phyloP scores from a whole-genome alignment of 1,140 invertebrate genomes.

The Drosophila ironensis region DNA sequence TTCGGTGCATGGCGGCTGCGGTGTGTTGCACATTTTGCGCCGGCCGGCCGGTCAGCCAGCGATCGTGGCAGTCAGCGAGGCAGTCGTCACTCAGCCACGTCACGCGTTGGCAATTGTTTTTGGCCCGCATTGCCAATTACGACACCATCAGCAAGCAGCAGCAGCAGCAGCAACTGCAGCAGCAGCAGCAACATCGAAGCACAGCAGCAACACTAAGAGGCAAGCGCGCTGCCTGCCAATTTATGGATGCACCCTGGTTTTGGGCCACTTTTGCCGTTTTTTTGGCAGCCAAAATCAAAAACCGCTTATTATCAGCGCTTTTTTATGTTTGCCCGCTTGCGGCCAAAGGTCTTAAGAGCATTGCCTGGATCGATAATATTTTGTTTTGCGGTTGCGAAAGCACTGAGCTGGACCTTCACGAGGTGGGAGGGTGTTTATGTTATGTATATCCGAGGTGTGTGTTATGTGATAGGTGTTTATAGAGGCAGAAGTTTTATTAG shows the following conservation, averaged over 20 bases:
- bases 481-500: background rate
- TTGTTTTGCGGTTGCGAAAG: constrained; percentile 8
- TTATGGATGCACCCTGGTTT: constrained; percentile 61
- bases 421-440: background rate
- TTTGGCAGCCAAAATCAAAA: constrained; percentile 55
- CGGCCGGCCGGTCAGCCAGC: too few species aligned
- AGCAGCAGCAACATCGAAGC: constrained; percentile 17
- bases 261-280: constrained; percentile 52
- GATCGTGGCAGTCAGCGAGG: constrained; percentile 17
- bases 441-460: background rate
- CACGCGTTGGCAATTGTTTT: constrained; percentile 72
- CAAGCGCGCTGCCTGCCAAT: constrained; percentile 42
- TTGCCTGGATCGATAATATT: constrained; percentile 5
- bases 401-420: background rate
- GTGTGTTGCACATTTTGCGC: constrained; percentile 20
- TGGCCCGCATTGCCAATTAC: constrained; percentile 74
- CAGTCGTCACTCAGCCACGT: constrained; percentile 56
- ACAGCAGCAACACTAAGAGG: constrained; percentile 2
- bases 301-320: constrained; percentile 67
- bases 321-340: constrained; percentile 49
- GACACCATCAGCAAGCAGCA: constrained; percentile 55
- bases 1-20: background rate
- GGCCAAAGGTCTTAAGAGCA: constrained; percentile 53
- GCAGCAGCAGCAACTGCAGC: constrained; percentile 5
- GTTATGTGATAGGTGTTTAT: background rate